Evolutionary conservation across 2,113 vertebrate species (phyloP).

Genomic region (Melanotaenia duboulayi): DNA sequence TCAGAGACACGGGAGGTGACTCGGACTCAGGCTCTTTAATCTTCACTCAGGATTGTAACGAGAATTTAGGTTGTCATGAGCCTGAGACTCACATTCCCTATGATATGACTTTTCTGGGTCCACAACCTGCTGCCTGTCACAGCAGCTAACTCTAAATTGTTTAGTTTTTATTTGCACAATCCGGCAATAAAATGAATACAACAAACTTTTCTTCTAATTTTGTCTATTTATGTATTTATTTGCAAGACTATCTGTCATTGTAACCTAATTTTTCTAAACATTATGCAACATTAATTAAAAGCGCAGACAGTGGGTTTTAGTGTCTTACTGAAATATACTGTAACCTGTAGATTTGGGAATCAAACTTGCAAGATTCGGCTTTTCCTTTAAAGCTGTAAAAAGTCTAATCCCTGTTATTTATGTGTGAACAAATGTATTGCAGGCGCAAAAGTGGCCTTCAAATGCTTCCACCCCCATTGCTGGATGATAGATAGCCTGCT

Average conservation of each 20-base stretch:
- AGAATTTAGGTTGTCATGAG: slow-evolving; percentile 10
- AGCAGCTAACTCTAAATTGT: background rate
- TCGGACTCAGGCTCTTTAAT: slow-evolving; percentile 29
- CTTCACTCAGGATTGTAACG: slow-evolving; percentile 7
- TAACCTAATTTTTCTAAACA: no score
- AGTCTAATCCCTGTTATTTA: no score
- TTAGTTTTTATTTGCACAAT: background rate
- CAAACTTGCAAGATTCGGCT: no score
- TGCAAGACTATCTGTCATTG: no score
- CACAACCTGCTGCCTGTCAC: background rate
- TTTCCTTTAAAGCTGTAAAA: no score
- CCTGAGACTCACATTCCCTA: background rate
- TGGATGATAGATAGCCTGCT: background rate
- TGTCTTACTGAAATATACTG: no score
- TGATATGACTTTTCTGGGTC: background rate
- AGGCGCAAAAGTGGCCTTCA: background rate
- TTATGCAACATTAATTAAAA: no score
- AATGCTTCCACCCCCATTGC: background rate
- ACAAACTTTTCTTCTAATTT: no score
- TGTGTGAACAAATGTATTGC: background rate
- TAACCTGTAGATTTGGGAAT: no score
- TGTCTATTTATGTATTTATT: no score
- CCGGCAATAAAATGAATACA: no score
- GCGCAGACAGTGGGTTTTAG: no score
- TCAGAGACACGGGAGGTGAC: slow-evolving; percentile 27